Evolutionary conservation across 2,888 invertebrate genomes (phyloP), one percentile per base, ranked within the genome.

Genomic region (Torymus auratus): DNA sequence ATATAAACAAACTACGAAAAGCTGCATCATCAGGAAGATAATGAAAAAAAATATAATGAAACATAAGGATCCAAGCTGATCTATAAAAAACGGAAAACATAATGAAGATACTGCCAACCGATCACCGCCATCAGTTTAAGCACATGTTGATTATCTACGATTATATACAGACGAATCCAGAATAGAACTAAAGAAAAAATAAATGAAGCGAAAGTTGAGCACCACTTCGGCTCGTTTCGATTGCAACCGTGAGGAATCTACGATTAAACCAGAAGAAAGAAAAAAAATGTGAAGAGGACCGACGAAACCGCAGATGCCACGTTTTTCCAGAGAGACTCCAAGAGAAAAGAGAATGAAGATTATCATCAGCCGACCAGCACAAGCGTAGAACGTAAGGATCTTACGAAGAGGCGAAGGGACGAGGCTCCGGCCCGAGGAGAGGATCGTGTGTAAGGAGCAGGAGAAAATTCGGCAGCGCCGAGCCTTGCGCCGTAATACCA

Each of bases 401-500:
- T 64, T 69, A 78, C 58, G 65, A 70, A 56, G 64, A 53, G 78
- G 60, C 68, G 79, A 71, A 65, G 76, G 72, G 76, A 71, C 72
- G 76, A 71, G 76, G 72, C 61, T 72, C 69, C 58, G 65, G 70
- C 75, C 62, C 72, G 68, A 56, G 69, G 72, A 41, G 61, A 28
- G 17, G 50, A 55, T 58, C 41, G 41, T 41, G 41, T 41, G 41
- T 41, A 41, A 7, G 41, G 41, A 41, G 41, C 41, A 41, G 41
- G 41, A 41, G 41, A 41, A 41, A 41, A 62, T 15, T 62, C 76
- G 80, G 80, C 77, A 81, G 72, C 68, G 73, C 80, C 80, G 78
- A 81, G 69, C 61, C 74, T 78, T 58, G 69, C 71, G 70, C 71
- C 82, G 87, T 87, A 89, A 89, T 90, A 90, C 90, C 90, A 90